Evolutionary conservation across 2,113 vertebrate species (phyloP).

Genomic region (Ictalurus furcatus): DNA sequence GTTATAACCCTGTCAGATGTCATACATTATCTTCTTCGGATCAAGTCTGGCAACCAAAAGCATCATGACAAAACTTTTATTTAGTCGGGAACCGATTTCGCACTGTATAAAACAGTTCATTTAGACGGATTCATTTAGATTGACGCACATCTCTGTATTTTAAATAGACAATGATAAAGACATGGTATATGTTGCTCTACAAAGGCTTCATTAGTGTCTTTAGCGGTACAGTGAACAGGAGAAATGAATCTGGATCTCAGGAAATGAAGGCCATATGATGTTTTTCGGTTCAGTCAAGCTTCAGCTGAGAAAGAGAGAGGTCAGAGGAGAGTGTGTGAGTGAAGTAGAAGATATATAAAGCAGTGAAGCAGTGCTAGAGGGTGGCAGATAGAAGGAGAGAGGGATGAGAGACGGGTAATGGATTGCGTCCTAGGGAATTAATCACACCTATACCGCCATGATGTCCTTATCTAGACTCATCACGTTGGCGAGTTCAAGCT

Average conservation of each 20-base stretch:
- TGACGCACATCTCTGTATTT: not conserved
- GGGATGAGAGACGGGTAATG: not conserved
- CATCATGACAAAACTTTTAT: not conserved
- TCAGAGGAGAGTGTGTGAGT: not conserved
- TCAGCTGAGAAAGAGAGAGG: not conserved
- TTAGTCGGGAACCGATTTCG: not conserved
- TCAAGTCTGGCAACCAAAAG: not conserved
- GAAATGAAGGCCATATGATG: not conserved
- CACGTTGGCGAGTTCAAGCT: not conserved
- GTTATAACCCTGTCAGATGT: not conserved
- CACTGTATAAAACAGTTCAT: not conserved
- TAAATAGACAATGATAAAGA: not conserved
- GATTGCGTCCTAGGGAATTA: constrained; percentile 9
- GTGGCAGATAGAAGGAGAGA: not conserved
- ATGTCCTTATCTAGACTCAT: constrained; percentile 31
- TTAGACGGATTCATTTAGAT: not conserved
- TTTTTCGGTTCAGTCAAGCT: constrained; percentile 27
- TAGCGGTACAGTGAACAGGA: not conserved
- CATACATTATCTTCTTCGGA: not conserved
- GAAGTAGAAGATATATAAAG: not conserved
- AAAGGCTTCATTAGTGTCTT: not conserved
- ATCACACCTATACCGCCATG: not conserved
- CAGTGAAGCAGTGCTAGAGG: not conserved
- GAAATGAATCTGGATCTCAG: not conserved
- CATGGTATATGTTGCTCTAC: not conserved